Conservation (phyloP, 2,113 vertebrate species). For the Myiozetetes cayanensis region DNA sequence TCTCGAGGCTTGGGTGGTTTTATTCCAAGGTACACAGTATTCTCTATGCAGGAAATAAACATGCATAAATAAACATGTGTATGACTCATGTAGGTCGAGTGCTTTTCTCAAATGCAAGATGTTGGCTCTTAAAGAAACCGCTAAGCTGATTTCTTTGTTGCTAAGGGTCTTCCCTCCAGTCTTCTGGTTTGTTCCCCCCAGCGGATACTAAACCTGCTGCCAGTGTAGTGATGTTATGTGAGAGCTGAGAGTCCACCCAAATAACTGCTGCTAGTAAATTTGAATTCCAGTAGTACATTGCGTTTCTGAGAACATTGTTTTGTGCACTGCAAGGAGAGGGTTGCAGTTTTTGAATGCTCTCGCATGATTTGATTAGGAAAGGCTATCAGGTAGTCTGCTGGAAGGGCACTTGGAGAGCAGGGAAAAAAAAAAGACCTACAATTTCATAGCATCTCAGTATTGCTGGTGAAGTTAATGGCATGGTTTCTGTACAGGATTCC, state of each 20-base stretch:
- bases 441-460: neutral
- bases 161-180: neutral
- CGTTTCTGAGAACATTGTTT: neutral
- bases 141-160: neutral
- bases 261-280: neutral
- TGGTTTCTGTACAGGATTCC: neutral
- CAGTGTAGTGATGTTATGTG: neutral
- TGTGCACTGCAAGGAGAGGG: neutral
- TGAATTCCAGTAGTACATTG: neutral
- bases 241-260: neutral
- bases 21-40: constrained; percentile 57
- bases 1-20: constrained; percentile 30
- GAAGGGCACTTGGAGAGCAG: neutral
- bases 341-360: neutral
- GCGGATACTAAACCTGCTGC: neutral
- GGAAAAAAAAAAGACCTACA: neutral
- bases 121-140: constrained; percentile 16
- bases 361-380: neutral
- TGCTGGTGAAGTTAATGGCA: neutral
- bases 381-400: neutral
- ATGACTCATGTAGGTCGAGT: constrained; percentile 44
- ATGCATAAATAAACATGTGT: constrained; percentile 45
- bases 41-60: constrained; percentile 56
- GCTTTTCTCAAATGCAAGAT: neutral
- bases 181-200: neutral